Evolutionary conservation across 2,797 vertebrate species (phyloP).

Genomic region (Dallia pectoralis): DNA sequence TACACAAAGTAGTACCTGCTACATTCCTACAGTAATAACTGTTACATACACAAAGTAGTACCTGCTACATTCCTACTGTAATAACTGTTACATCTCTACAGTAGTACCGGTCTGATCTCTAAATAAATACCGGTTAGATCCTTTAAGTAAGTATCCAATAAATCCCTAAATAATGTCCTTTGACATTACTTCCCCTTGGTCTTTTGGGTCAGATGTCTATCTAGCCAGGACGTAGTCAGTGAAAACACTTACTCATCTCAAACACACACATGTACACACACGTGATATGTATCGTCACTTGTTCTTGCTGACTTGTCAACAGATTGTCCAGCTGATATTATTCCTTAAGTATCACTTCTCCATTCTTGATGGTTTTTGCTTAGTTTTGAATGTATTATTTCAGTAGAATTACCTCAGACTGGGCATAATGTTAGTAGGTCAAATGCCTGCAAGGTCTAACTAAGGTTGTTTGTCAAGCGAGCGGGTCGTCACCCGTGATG

Average conservation of each 20-base stretch:
- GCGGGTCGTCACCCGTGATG: too few relatives aligned
- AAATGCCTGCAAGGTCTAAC: not conserved
- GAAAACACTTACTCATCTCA: slow-evolving; percentile 9
- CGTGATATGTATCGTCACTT: slow-evolving; percentile 2
- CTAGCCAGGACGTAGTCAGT: not conserved
- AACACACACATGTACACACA: slow-evolving; percentile 3
- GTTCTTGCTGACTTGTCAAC: slow-evolving; percentile 29
- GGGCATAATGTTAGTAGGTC: too few relatives aligned
- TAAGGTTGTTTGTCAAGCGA: too few relatives aligned
- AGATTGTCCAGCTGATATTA: slow-evolving; percentile 5
- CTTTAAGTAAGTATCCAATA: too few relatives aligned
- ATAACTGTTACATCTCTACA: too few relatives aligned
- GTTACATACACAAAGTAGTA: too few relatives aligned
- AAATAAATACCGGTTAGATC: too few relatives aligned
- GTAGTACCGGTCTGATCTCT: too few relatives aligned
- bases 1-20: too few relatives aligned
- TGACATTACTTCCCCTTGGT: not conserved
- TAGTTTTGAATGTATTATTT: not conserved
- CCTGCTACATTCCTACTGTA: too few relatives aligned
- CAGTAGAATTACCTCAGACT: not conserved
- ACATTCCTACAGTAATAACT: too few relatives aligned
- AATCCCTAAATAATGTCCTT: not conserved
- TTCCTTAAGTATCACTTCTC: slow-evolving; percentile 58
- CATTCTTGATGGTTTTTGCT: slow-evolving; percentile 1
- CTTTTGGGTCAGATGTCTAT: not conserved